Base-by-base conservation (phyloP, 2,888 invertebrate genomes). In the Dasysyrphus albostriatus region DNA sequence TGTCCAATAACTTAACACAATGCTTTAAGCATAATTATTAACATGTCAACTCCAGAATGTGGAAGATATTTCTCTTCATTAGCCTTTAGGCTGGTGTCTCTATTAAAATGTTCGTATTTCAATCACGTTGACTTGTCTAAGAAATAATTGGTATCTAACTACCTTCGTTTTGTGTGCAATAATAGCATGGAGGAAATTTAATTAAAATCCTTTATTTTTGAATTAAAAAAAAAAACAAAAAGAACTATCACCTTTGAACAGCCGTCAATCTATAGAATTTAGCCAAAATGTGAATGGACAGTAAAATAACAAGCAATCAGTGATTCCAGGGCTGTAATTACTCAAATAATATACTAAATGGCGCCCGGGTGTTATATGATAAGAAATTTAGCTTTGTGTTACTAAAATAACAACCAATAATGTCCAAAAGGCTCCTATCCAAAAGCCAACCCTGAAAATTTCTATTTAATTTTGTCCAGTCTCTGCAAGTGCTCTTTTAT, bases 1-100 rank as follows among this genome's bases (percentile, higher is more conserved):
- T 47, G 65, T 49, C 47, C 47, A 65, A 65, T 32, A 65, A 65
- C 19, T 47, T 65, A 3, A 65, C 16, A 47, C 34, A 49, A 65
- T 49, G 51, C 69, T 51, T 29, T 5, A 6, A 61, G 74, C 29
- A 37, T 49, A 77, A 77, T 82, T 67, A 69, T 76, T 54, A 59
- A 76, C 67, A 67, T 83, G 83, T 75, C 88, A 76, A 76, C 63
- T 83, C 9, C 83, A 88, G 88, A 67, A n/a, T 29, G 2, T 24
- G 24, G 10, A 32, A n/a, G 12, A 42, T 32, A 32, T 59, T 24
- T 54, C 42, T 39, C 24, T 47, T 47, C 29, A 47, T 37, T 32
- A 12, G 24, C 42, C 56, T 63, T 49, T 9, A 56, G 54, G 42
- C 37, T 14, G 14, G 6, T 61, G 24, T 3, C 39, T 44, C 9